phyloP scores from a whole-genome alignment of 2,113 vertebrate species.

The Laticauda colubrina region DNA sequence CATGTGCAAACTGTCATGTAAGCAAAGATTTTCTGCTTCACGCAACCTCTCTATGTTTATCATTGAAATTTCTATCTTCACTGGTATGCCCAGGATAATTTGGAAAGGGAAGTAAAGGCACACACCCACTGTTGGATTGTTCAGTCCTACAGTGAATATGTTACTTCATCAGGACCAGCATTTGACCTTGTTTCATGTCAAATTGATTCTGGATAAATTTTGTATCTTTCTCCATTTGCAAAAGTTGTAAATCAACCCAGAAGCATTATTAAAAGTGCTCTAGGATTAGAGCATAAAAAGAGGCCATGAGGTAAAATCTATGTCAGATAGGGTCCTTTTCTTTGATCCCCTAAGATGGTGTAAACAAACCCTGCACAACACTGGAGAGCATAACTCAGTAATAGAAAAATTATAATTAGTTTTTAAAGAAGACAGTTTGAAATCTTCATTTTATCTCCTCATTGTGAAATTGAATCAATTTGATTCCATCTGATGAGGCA shows the following conservation, averaged over 20 bases:
- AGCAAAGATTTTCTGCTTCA: neutral
- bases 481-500: constrained; percentile 58
- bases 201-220: neutral
- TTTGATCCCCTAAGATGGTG: neutral
- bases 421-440: constrained; percentile 71
- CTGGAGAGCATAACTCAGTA: constrained; percentile 56
- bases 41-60: neutral
- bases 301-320: constrained; percentile 16
- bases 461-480: constrained; percentile 69
- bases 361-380: constrained; percentile 62
- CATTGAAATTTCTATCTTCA: neutral
- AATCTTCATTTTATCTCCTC: constrained; percentile 59
- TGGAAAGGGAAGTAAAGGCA: neutral
- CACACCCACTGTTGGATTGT: neutral
- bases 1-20: neutral
- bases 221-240: neutral
- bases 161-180: neutral
- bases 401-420: constrained; percentile 66
- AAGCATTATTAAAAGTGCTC: constrained; percentile 48
- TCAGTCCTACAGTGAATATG: neutral
- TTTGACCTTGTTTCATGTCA: neutral
- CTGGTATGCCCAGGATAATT: neutral
- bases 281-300: constrained; percentile 55
- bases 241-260: constrained; percentile 15
- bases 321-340: neutral